Percentiles rank a stretch among this genome's conserved stretches.
These are phyloP conservation scores for Drosophila ogumai DNA, from an alignment of 1,140 invertebrate genomes.

Conservation along the genomic window DNA sequence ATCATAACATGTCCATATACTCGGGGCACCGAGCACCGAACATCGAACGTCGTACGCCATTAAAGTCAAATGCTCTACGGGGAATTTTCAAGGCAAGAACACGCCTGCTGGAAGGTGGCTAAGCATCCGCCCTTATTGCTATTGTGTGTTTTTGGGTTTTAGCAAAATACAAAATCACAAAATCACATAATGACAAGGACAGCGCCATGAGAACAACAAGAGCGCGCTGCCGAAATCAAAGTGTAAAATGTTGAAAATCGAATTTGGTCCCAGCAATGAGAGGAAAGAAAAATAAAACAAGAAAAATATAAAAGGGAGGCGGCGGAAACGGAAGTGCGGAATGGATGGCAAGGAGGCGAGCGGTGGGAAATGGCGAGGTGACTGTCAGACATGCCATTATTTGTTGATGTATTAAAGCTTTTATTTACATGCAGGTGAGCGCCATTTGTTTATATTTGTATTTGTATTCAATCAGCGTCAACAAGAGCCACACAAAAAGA, in stretches of 20 bases:
- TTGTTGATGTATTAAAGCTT: conserved; percentile 78
- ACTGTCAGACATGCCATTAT: conserved; percentile 74
- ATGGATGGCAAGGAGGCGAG: neutral
- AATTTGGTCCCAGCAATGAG: conserved; percentile 54
- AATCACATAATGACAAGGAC: conserved; percentile 67
- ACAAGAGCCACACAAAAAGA: conserved; percentile 47
- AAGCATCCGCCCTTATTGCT: conserved; percentile 27
- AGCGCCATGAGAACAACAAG: conserved; percentile 21
- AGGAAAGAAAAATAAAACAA: conserved; percentile 33
- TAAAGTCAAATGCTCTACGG: conserved; percentile 79
- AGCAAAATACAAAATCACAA: conserved; percentile 45
- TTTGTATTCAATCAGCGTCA: conserved; percentile 82
- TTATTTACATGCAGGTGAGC: conserved; percentile 75
- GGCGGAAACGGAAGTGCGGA: conserved; percentile 55
- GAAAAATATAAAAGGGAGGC: conserved; percentile 19
- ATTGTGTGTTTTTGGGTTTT: conserved; percentile 49
- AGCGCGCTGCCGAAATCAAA: conserved; percentile 44
- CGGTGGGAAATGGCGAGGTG: conserved; percentile 15
- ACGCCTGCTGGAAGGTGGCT: conserved; percentile 50
- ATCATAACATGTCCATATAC: conserved; percentile 82
- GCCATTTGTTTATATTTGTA: conserved; percentile 77
- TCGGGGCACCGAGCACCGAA: conserved; percentile 12
- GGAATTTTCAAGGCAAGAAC: conserved; percentile 65
- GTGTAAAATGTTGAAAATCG: conserved; percentile 76
- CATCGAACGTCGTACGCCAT: conserved; percentile 63